phyloP scores from a whole-genome alignment of 2,888 invertebrate genomes.

The Malacosoma neustria region DNA sequence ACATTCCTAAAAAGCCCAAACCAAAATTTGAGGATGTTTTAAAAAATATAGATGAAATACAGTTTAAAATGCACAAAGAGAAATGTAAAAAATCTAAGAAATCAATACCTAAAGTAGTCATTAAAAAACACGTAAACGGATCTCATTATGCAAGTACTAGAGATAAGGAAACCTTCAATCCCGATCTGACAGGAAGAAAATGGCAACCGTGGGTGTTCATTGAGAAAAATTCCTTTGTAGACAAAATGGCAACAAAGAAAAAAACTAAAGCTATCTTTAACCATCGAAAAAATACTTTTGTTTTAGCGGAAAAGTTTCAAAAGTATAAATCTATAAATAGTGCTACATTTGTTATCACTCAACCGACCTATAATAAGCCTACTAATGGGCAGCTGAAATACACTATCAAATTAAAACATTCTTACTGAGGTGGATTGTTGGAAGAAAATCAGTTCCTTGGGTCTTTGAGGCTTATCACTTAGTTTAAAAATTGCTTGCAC shows the following conservation, averaged over 20 bases:
- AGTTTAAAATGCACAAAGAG: slow-evolving; percentile 55
- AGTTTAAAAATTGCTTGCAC: slow-evolving; percentile 4
- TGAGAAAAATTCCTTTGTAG: slow-evolving; percentile 57
- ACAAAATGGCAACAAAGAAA: slow-evolving; percentile 58
- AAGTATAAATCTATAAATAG: slow-evolving; percentile 57
- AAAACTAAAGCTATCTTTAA: slow-evolving; percentile 54
- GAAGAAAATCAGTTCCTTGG: slow-evolving; percentile 8
- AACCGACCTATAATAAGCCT: slow-evolving; percentile 37
- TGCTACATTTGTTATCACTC: slow-evolving; percentile 56
- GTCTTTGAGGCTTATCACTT: neutral
- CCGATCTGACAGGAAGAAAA: slow-evolving; percentile 64
- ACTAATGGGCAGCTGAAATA: slow-evolving; percentile 54
- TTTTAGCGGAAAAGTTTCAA: slow-evolving; percentile 52
- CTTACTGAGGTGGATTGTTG: slow-evolving; percentile 33
- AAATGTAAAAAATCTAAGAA: slow-evolving; percentile 49
- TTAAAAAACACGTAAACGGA: slow-evolving; percentile 62
- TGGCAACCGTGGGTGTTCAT: slow-evolving; percentile 72
- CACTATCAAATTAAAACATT: slow-evolving; percentile 59
- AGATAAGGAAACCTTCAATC: slow-evolving; percentile 41
- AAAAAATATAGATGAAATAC: slow-evolving; percentile 66
- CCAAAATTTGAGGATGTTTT: slow-evolving; percentile 71
- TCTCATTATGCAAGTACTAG: slow-evolving; percentile 62
- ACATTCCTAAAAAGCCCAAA: slow-evolving; percentile 49
- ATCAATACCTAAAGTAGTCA: slow-evolving; percentile 62
- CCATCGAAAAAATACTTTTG: slow-evolving; percentile 50